Evolutionary conservation across 23 tunicate species (phyloP), one percentile per base, ranked within the genome.

Genomic region (Botrylloides violaceus): DNA sequence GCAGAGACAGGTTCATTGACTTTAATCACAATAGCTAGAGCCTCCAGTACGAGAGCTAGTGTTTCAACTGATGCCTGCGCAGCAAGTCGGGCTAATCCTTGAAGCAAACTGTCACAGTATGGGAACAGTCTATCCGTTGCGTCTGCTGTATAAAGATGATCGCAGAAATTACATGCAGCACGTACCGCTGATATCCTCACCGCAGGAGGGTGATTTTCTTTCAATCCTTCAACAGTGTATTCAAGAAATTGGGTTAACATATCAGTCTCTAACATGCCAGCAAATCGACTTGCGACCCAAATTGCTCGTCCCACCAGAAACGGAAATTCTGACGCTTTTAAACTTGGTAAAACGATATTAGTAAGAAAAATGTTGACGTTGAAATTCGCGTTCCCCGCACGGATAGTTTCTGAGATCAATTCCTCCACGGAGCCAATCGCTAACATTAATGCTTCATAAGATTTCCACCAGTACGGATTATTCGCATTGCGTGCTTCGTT

Each of bases 221-320:
- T 71, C 26, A 87, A 59, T 2, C 95, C 95, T 26, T 87, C 80
- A 18, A 80, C 86, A 9, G 95, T 87, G 27, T 82, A 80, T 49
- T 76, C 86, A 9, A 87, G 65, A 63, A 80, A 87, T 23, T 80
- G 77, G 32, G 64, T 70, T 32, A 87, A 32, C 25, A 76, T 76
- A 6, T 80, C 86, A 1, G 55, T 76, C 6, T 68, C 57, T 77
- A 87, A 72, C 19, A 71, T 29, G 57, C 64, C 71, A 3, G 95
- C 66, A 76, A 87, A 87, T 2, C 95, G 80, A 66, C 95, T 87
- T 5, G 82, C 95, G 3, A 87, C 32, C 95, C 95, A 87, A 7
- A 87, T 33, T 2, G 95, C 73, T 33, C 95, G 50, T 23, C 95
- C 95, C 1, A 84, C 85, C 0, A 87, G 60, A 63, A 87, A 80